phyloP scores from a whole-genome alignment of 2,888 invertebrate genomes.

The Agriopis aurantiaria region DNA sequence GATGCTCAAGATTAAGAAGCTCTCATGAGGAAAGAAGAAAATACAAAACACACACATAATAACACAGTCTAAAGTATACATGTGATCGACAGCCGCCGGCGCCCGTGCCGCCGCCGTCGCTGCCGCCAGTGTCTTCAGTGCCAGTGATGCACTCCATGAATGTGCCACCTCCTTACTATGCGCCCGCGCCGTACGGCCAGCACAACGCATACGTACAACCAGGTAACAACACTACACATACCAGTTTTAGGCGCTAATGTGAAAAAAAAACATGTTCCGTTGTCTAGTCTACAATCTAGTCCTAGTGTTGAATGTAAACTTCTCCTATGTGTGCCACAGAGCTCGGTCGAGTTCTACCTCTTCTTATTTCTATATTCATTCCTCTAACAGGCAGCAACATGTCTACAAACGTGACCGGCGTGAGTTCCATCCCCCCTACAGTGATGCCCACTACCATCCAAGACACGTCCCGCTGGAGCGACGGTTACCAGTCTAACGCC shows the following conservation, averaged over 20 bases:
- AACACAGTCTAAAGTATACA: neutral
- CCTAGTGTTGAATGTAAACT: too few relatives aligned
- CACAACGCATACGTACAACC: constrained; percentile 50
- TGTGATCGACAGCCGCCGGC: constrained; percentile 43
- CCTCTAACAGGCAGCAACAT: constrained; percentile 52
- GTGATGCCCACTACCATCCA: constrained; percentile 43
- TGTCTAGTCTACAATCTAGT: too few relatives aligned
- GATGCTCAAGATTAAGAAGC: too few relatives aligned
- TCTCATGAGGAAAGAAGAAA: too few relatives aligned
- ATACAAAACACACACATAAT: too few relatives aligned
- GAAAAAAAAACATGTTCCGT: too few relatives aligned
- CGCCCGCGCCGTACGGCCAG: constrained; percentile 60
- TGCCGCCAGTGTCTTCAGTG: constrained; percentile 46
- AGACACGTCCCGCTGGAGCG: constrained; percentile 50
- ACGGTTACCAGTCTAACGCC: constrained; percentile 58
- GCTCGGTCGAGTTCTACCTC: too few relatives aligned
- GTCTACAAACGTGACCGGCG: constrained; percentile 56
- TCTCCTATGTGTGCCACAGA: too few relatives aligned
- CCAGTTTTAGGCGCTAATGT: too few relatives aligned
- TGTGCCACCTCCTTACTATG: constrained; percentile 84
- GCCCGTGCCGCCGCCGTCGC: constrained; percentile 54
- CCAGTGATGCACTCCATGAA: constrained; percentile 74
- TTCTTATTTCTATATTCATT: too few relatives aligned
- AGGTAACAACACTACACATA: constrained; percentile 27
- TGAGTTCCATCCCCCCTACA: constrained; percentile 48